These are phyloP conservation scores for Sebastes steindachneri DNA, from an alignment of 2,797 vertebrate species.

Conservation along the genomic window DNA sequence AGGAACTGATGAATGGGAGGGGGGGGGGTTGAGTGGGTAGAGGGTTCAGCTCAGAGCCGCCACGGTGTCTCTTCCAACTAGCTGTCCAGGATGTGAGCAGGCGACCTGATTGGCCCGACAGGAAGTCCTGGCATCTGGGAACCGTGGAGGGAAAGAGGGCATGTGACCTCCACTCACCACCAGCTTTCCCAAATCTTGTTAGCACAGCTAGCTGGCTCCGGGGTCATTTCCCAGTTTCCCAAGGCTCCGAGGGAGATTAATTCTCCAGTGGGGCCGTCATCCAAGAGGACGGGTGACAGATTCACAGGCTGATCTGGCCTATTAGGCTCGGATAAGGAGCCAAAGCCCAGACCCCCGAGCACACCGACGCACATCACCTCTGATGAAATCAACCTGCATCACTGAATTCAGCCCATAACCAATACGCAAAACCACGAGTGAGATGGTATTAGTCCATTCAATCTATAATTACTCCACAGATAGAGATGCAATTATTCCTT, in stretches of 20 bases:
- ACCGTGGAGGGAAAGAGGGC: conserved; percentile 73
- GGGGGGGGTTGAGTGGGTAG: not conserved
- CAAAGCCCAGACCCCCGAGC: conserved; percentile 67
- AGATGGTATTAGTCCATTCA: conserved; percentile 36
- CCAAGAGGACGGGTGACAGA: conserved; percentile 81
- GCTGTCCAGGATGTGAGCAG: conserved; percentile 40
- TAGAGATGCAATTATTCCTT: conserved; percentile 38
- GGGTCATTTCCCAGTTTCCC: conserved; percentile 79
- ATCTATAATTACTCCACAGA: conserved; percentile 12
- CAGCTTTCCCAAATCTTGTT: conserved; percentile 85
- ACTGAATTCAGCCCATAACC: conserved; percentile 56
- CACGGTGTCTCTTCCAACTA: conserved; percentile 56
- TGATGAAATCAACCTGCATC: conserved; percentile 77
- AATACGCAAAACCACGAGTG: conserved; percentile 33
- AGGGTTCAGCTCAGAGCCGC: conserved; percentile 34
- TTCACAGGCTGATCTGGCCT: conserved; percentile 84
- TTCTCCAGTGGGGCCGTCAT: conserved; percentile 65
- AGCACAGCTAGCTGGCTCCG: conserved; percentile 77
- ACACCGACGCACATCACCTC: conserved; percentile 64
- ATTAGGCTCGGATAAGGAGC: conserved; percentile 83
- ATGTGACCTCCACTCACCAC: conserved; percentile 84
- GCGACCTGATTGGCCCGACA: conserved; percentile 55
- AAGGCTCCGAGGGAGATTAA: conserved; percentile 80
- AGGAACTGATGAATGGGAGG: not conserved
- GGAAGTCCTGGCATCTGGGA: conserved; percentile 77